Percentiles rank a stretch among this genome's conserved stretches.
These are phyloP conservation scores for Herpailurus yagouaroundi DNA, from an alignment of 2,113 vertebrate genomes.

Conservation along the genomic window DNA sequence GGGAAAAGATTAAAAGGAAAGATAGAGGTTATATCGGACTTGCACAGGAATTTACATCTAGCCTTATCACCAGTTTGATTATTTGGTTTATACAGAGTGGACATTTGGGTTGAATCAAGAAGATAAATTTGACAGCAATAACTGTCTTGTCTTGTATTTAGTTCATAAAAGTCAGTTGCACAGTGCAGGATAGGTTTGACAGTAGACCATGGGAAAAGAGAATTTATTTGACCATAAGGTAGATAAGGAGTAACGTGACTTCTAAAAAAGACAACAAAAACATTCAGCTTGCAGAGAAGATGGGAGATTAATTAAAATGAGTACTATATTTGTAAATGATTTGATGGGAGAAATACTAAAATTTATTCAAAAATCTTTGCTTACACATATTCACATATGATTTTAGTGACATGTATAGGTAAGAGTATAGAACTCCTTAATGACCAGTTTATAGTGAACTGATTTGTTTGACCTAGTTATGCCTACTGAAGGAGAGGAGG, in stretches of 20 bases:
- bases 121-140: slow-evolving; percentile 67
- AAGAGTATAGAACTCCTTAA: neutral
- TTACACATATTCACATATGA: neutral
- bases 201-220: slow-evolving; percentile 1
- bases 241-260: neutral
- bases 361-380: neutral
- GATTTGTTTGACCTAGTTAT: neutral
- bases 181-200: slow-evolving; percentile 28
- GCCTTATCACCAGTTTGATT: slow-evolving; percentile 53
- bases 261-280: neutral
- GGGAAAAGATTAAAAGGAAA: slow-evolving; percentile 50
- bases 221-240: slow-evolving; percentile 59
- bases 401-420: neutral
- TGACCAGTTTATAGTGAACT: neutral
- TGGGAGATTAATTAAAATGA: neutral
- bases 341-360: neutral
- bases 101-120: slow-evolving; percentile 41
- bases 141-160: neutral
- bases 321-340: neutral
- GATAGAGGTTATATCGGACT: slow-evolving; percentile 49
- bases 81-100: slow-evolving; percentile 54
- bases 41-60: slow-evolving; percentile 62
- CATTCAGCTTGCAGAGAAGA: neutral
- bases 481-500: neutral
- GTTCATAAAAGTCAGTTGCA: slow-evolving; percentile 52